These are phyloP conservation scores for Asbolus verrucosus DNA, from an alignment of 1,140 invertebrate genomes.

Conservation along the genomic window DNA sequence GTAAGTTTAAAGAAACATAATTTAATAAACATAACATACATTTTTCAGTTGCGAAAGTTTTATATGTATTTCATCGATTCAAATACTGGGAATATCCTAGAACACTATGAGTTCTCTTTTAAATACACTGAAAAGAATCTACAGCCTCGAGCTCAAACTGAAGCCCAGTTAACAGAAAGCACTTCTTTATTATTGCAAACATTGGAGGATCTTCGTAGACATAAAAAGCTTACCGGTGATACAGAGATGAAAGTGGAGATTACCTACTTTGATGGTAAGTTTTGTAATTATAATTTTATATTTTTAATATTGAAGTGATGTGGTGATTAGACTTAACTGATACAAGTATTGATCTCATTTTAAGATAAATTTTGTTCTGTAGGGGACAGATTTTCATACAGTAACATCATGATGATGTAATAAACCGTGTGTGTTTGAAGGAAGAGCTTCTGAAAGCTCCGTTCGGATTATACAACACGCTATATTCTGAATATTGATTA, in stretches of 20 bases:
- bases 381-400: no score
- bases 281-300: no score
- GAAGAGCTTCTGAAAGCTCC: no score
- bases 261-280: conserved; percentile 6
- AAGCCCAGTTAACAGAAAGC: background rate
- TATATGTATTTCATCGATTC: conserved; percentile 5
- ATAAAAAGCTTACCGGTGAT: background rate
- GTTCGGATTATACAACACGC: no score
- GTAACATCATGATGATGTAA: no score
- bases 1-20: conserved; percentile 2
- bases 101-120: conserved; percentile 13
- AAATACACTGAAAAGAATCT: conserved; percentile 5
- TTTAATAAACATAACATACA: background rate
- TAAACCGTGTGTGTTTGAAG: no score
- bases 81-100: background rate
- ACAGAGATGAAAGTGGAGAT: background rate
- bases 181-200: conserved; percentile 6
- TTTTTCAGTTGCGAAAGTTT: conserved; percentile 17
- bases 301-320: no score
- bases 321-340: no score
- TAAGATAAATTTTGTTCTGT: no score
- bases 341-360: no score
- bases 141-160: background rate
- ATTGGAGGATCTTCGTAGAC: background rate
- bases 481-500: no score